phyloP scores from a whole-genome alignment of 2,113 vertebrate species.

The Plestiodon gilberti region DNA sequence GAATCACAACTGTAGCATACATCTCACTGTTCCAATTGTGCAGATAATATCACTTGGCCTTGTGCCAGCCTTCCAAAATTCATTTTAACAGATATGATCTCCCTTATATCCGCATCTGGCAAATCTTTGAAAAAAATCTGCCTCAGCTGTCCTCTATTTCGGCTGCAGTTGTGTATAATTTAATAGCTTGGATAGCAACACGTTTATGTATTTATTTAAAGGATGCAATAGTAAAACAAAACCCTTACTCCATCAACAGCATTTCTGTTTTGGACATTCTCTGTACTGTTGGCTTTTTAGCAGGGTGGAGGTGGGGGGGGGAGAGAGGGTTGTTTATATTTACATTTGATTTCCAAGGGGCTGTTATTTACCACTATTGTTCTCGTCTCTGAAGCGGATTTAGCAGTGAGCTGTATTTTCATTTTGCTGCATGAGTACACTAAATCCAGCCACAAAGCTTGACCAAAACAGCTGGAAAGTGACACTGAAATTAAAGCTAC shows the following conservation, averaged over 20 bases:
- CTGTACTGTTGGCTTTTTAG: slow-evolving; percentile 32
- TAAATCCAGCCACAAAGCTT: slow-evolving; percentile 62
- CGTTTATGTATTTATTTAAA: neutral
- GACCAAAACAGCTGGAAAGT: slow-evolving; percentile 69
- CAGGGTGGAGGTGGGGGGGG: slow-evolving; percentile 21
- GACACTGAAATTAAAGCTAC: slow-evolving; percentile 65
- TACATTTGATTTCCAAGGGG: slow-evolving; percentile 54
- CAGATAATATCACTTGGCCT: slow-evolving; percentile 23
- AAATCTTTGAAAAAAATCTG: slow-evolving; percentile 29
- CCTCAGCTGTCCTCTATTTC: slow-evolving; percentile 12
- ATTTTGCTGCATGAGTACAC: slow-evolving; percentile 47
- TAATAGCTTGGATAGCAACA: slow-evolving; percentile 35
- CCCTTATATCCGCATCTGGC: slow-evolving; percentile 21
- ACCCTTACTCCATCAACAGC: slow-evolving; percentile 18
- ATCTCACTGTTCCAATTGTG: slow-evolving; percentile 19
- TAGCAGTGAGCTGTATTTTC: slow-evolving; percentile 62
- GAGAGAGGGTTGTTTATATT: slow-evolving; percentile 22
- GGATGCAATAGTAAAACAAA: slow-evolving; percentile 9
- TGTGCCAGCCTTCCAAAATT: slow-evolving; percentile 6
- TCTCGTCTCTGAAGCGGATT: slow-evolving; percentile 53
- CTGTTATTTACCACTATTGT: slow-evolving; percentile 60
- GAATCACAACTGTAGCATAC: neutral
- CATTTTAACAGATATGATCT: slow-evolving; percentile 27
- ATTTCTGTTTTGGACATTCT: slow-evolving; percentile 45
- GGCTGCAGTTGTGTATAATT: slow-evolving; percentile 26